Evolutionary conservation across 2,888 invertebrate genomes (phyloP).

Genomic region (Caenorhabditis zanzibari): DNA sequence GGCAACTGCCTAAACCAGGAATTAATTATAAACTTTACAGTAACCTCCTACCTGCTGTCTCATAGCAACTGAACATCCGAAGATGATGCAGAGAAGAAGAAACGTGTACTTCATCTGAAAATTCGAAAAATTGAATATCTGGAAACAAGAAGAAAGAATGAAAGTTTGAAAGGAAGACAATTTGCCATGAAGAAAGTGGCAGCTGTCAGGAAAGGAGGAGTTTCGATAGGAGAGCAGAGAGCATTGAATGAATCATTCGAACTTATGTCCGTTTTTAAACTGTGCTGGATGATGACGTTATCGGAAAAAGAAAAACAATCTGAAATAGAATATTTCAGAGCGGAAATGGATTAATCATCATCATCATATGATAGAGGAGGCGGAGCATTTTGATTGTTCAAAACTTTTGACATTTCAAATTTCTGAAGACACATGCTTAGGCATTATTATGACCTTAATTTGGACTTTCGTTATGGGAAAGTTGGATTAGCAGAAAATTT

Average conservation of each 20-base stretch:
- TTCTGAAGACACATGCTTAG: too few relatives aligned
- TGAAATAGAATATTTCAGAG: constrained; percentile 23
- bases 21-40: not conserved
- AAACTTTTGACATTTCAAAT: not conserved
- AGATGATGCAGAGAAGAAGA: constrained; percentile 68
- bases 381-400: constrained; percentile 2
- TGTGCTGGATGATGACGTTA: constrained; percentile 29
- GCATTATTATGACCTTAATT: too few relatives aligned
- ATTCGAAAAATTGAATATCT: constrained; percentile 7
- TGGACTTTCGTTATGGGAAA: too few relatives aligned
- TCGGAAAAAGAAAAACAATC: constrained; percentile 15
- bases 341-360: constrained; percentile 23
- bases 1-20: constrained; percentile 66
- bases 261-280: constrained; percentile 11
- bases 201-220: constrained; percentile 42
- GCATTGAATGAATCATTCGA: constrained; percentile 26
- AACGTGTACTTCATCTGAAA: constrained; percentile 53
- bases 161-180: not conserved
- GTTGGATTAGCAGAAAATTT: too few relatives aligned
- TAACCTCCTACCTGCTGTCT: constrained; percentile 68
- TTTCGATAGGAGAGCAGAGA: constrained; percentile 23
- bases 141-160: not conserved
- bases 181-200: constrained; percentile 15
- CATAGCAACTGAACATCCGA: constrained; percentile 71
- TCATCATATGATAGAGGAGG: constrained; percentile 8